Evolutionary conservation across 2,888 invertebrate species (phyloP).

Genomic region (Polymixis flavicincta): DNA sequence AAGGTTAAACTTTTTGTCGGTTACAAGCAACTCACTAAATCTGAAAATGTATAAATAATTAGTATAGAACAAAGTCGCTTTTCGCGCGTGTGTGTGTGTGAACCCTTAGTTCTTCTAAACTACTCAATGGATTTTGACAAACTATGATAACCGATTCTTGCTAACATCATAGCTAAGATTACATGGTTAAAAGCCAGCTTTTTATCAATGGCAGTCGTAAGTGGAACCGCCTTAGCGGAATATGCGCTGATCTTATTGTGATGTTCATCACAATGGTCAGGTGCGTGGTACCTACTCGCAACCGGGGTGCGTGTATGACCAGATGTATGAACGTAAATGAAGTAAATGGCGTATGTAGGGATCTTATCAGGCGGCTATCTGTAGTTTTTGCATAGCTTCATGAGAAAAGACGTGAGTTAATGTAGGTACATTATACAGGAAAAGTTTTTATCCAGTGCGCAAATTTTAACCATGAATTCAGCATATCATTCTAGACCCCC

Average conservation of each 20-base stretch:
- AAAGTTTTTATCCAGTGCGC: no score
- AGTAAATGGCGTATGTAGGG: not conserved
- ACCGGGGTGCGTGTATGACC: not conserved
- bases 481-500: no score
- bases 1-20: constrained; percentile 46
- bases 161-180: not conserved
- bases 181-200: not conserved
- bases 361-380: not conserved
- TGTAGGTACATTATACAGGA: not conserved
- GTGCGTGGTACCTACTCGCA: not conserved
- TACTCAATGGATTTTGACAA: not conserved
- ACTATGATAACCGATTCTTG: not conserved
- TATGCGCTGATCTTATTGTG: not conserved
- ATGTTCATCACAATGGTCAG: not conserved
- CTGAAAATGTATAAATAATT: not conserved
- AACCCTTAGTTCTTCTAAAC: not conserved
- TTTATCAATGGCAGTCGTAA: not conserved
- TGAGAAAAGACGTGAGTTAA: not conserved
- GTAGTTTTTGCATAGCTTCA: not conserved
- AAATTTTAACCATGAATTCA: no score
- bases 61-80: not conserved
- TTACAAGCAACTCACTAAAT: constrained; percentile 26
- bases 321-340: not conserved
- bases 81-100: not conserved
- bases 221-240: not conserved